Evolutionary conservation across 53 echinoderm and acorn worm species (phyloP).

Genomic region (Stichopus horrens): DNA sequence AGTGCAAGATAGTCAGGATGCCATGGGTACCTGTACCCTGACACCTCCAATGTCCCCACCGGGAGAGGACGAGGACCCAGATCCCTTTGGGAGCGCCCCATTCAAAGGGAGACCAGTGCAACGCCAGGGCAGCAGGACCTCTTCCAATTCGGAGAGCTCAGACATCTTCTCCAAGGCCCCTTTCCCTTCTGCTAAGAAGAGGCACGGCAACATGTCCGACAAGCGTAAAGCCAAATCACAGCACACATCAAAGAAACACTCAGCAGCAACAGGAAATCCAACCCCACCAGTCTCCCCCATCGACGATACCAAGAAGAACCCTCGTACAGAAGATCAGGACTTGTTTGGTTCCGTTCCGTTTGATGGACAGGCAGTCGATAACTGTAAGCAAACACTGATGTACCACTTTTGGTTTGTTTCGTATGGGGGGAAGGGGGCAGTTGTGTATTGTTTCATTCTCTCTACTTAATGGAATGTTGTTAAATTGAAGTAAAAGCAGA

Average conservation of each 20-base stretch:
- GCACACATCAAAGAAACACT: conserved; percentile 79
- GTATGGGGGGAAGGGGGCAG: no score
- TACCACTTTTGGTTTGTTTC: not conserved
- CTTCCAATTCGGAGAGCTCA: conserved; percentile 82
- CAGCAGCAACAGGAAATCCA: conserved; percentile 78
- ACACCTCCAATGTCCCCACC: conserved; percentile 98
- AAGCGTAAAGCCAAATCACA: conserved; percentile 82
- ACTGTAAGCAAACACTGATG: conserved; percentile 1
- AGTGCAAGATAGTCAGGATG: conserved; percentile 65
- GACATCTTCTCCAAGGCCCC: conserved; percentile 97
- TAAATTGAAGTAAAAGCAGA: no score
- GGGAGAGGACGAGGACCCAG: conserved; percentile 68
- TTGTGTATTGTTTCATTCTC: no score
- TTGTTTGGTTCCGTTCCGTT: conserved; percentile 97
- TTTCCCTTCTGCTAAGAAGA: conserved; percentile 84
- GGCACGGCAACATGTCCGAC: conserved; percentile 68
- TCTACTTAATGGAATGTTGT: no score
- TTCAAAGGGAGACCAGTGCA: conserved; percentile 69
- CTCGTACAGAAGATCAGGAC: conserved; percentile 57
- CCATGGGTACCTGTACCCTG: conserved; percentile 76
- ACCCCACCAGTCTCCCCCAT: conserved; percentile 95
- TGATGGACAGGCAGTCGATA: conserved; percentile 22
- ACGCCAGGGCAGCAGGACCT: conserved; percentile 83
- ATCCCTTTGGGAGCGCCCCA: conserved; percentile 78
- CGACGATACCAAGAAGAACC: conserved; percentile 62